Conservation (phyloP, 2,797 vertebrate species). For the Naso thynnoides region DNA sequence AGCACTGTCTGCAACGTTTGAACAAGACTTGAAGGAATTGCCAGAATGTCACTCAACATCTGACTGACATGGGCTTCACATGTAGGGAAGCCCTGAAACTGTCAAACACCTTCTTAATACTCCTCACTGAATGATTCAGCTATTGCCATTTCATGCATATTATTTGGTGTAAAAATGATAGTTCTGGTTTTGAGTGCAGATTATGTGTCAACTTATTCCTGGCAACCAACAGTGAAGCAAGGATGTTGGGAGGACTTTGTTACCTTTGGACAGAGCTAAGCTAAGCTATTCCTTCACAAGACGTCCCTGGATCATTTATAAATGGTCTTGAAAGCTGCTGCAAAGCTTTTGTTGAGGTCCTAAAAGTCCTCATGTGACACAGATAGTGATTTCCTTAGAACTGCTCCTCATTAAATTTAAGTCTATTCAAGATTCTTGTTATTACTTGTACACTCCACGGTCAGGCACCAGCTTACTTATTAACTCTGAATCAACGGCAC, state of each 20-base stretch:
- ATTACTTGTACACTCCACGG: not conserved
- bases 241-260: not conserved
- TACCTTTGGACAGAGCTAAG: not conserved
- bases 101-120: conserved; percentile 6
- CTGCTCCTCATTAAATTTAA: not conserved
- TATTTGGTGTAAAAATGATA: too few relatives aligned
- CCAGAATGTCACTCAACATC: conserved; percentile 55
- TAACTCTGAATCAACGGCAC: not conserved
- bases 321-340: not conserved
- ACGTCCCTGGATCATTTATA: not conserved
- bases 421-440: not conserved
- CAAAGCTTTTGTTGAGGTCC: not conserved
- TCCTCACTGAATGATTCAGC: conserved; percentile 8
- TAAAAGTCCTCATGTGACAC: not conserved
- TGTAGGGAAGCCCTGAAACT: conserved; percentile 22
- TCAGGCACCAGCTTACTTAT: not conserved
- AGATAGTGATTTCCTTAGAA: not conserved
- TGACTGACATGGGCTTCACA: conserved; percentile 26
- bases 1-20: conserved; percentile 53
- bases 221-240: not conserved
- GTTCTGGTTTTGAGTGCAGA: too few relatives aligned
- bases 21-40: conserved; percentile 56
- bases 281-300: not conserved
- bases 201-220: not conserved
- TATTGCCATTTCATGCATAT: not conserved